phyloP scores from a whole-genome alignment of 2,797 vertebrate genomes.

The Mergus octosetaceus region DNA sequence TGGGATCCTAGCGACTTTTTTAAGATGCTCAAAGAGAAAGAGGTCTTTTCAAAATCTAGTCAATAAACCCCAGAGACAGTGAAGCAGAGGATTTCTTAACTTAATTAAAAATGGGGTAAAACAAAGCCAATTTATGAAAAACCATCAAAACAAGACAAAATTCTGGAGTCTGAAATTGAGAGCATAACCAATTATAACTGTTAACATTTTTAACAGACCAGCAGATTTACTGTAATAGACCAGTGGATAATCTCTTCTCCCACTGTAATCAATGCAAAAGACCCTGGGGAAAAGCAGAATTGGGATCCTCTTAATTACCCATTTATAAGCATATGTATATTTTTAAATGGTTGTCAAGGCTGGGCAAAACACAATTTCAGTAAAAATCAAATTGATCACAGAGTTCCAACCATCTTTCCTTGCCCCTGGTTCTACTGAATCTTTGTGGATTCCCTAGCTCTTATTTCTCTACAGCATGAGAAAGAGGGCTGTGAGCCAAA shows the following conservation, averaged over 20 bases:
- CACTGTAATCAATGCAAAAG: neutral
- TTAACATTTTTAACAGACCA: neutral
- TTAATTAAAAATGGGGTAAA: neutral
- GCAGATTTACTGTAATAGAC: neutral
- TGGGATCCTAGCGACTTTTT: neutral
- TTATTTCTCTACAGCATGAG: neutral
- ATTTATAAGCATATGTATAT: fast-evolving
- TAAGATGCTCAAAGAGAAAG: neutral
- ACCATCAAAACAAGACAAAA: neutral
- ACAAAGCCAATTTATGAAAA: neutral
- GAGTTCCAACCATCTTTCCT: neutral
- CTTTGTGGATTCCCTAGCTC: neutral
- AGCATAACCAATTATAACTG: neutral
- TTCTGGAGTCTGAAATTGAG: neutral
- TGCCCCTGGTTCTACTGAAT: neutral
- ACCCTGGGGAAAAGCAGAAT: neutral
- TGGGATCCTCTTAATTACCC: neutral
- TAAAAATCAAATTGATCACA: neutral
- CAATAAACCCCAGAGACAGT: neutral
- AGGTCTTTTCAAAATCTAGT: neutral
- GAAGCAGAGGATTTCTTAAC: neutral
- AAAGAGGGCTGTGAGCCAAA: conserved; percentile 17
- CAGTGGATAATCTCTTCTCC: neutral
- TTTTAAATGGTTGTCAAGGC: neutral
- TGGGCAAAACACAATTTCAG: neutral